phyloP scores from a whole-genome alignment of 2,888 invertebrate species.

The Ectemnius continuus region DNA sequence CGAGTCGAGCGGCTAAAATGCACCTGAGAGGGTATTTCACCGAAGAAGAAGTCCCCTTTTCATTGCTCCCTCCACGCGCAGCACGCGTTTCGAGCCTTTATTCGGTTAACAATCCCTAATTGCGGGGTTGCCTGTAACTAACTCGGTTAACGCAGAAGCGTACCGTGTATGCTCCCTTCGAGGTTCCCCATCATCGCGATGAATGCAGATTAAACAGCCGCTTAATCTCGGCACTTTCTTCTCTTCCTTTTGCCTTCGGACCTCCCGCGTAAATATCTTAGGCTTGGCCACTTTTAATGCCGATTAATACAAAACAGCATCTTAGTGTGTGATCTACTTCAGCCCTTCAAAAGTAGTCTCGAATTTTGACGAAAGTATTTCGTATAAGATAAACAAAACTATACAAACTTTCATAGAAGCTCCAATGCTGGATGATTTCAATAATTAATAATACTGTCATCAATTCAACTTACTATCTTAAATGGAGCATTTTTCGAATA shows the following conservation, averaged over 20 bases:
- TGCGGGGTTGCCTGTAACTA: slow-evolving; percentile 65
- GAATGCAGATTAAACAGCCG: slow-evolving; percentile 64
- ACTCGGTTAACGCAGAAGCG: slow-evolving; percentile 65
- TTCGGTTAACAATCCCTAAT: slow-evolving; percentile 70
- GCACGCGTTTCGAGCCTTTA: slow-evolving; percentile 63
- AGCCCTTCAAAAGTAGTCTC: too few species aligned
- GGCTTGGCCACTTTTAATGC: background rate
- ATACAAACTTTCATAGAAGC: too few species aligned
- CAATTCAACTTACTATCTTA: too few species aligned
- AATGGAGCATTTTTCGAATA: too few species aligned
- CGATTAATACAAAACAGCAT: too few species aligned
- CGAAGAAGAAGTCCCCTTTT: background rate
- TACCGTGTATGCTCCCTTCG: slow-evolving; percentile 9
- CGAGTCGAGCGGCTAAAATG: too few species aligned
- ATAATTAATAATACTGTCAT: too few species aligned
- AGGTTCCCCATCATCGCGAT: slow-evolving; percentile 65
- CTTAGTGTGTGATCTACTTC: too few species aligned
- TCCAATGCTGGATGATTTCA: too few species aligned
- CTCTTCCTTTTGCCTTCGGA: slow-evolving; percentile 27
- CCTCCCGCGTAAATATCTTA: slow-evolving; percentile 32
- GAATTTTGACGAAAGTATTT: too few species aligned
- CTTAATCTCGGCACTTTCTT: slow-evolving; percentile 40
- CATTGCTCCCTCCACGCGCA: slow-evolving; percentile 37
- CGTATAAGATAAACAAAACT: too few species aligned
- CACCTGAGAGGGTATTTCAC: too few species aligned